Evolutionary conservation across 2,113 vertebrate genomes (phyloP), one percentile per base, ranked within the genome.

Genomic region (Amblyopsis rosae): DNA sequence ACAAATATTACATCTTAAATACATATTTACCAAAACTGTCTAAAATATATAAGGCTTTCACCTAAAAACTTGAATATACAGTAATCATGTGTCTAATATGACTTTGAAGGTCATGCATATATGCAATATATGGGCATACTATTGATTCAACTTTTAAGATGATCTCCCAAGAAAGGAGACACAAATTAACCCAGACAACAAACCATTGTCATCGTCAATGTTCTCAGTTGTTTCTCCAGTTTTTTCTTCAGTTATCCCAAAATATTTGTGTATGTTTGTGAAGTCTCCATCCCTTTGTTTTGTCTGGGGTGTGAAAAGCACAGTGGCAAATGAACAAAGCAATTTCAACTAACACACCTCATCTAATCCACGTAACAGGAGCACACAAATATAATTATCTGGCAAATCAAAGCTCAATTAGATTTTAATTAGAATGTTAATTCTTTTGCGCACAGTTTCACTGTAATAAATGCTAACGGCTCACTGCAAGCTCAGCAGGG

Each of bases 391-490:
- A 84, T 85, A 87, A 90, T 90, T 90, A 87, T 79, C 81, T 80
- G 76, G 80, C 84, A 78, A 89, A 88, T 89, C 84, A 87, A 79
- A 88, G 71, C 83, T 72, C 86, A 90, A 91, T 86, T 80, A 75
- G 80, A 70, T 88, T 89, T 87, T 88, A 89, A 90, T 90, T 87
- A 82, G 67, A 84, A 91, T 88, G 85, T 90, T 89, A 90, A 91
- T 92, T 89, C 74, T 61, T 81, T 79, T 78, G 75, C 81, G 83
- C 65, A 67, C 72, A 59, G 6, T 83, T 87, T 83, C 76, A 70
- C 84, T 88, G 85, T 73, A 67, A 78, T 86, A 61, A 68, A 77
- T 73, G 75, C 77, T 64, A 3, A 60, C 66, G 70, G 58, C 74
- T 59, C 59, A 62, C 67, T 79, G 81, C 41, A 78, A 85, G 84